These are phyloP conservation scores for Tridacna gigas DNA, from an alignment of 2,888 invertebrate species.

Conservation along the genomic window DNA sequence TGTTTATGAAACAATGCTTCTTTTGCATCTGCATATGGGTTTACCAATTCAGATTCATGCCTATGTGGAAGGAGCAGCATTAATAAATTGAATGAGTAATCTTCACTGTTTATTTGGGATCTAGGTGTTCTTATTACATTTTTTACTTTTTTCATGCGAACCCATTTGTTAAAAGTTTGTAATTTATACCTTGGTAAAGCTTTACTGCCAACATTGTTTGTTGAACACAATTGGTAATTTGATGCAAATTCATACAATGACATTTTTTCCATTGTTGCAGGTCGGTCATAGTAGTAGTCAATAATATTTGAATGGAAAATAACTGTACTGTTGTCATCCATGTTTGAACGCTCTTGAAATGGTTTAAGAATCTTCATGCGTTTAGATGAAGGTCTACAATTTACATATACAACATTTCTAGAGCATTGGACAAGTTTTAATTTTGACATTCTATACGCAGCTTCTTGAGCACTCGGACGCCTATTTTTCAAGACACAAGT, in stretches of 20 bases:
- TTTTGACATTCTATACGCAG: slow-evolving; percentile 26
- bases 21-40: background rate
- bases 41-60: background rate
- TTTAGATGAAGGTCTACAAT: slow-evolving; percentile 5
- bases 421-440: slow-evolving; percentile 1
- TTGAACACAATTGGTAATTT: background rate
- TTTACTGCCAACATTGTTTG: background rate
- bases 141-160: background rate
- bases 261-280: slow-evolving; percentile 13
- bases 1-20: background rate
- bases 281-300: slow-evolving; percentile 44
- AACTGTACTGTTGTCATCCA: slow-evolving; percentile 27
- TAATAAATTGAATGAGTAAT: slow-evolving; percentile 41
- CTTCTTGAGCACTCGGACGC: slow-evolving; percentile 33
- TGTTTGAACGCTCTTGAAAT: background rate
- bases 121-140: too few relatives aligned
- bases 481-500: slow-evolving; percentile 33
- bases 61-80: slow-evolving; percentile 39
- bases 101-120: slow-evolving; percentile 37
- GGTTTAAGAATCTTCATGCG: slow-evolving; percentile 38
- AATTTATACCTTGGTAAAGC: background rate
- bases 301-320: slow-evolving; percentile 38
- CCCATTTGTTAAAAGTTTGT: background rate
- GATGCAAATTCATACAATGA: slow-evolving; percentile 32
- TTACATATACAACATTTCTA: slow-evolving; percentile 20